Base-by-base conservation (phyloP, 2,888 invertebrate genomes). In the Dysmachus trigonus region DNA sequence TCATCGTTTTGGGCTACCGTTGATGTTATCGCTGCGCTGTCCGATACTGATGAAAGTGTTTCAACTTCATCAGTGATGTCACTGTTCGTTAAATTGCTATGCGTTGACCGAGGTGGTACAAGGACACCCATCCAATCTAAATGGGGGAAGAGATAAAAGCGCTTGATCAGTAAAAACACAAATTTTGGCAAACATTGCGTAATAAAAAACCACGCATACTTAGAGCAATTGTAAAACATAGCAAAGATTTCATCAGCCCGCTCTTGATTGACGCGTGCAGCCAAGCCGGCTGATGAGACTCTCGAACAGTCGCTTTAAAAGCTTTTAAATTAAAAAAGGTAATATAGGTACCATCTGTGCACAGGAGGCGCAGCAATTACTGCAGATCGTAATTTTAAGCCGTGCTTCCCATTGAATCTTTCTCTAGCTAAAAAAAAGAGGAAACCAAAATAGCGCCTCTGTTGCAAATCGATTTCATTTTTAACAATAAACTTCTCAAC, bases 71-170 rank as follows among this genome's bases (percentile, higher is more conserved):
- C 87, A 83, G 79, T 87, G 86, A 87, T 87, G 86, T 86, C 86
- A 72, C 47, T 87, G 62, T 30, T 88, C 87, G 51, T 41, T n/a
- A 31, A 3, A 76, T 85, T 85, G 15, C 47, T 47, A 74, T 85
- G 74, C 13, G 74, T 10, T 27, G 87, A 85, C 13, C 89, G 90
- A 87, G 92, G 91, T 89, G 91, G 90, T 88, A 91, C 91, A 88
- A 92, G 90, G 85, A 92, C 91, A 90, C 91, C 91, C 88, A 91
- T 90, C 92, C 92, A 92, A 89, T 92, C 92, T 92, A 88, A 31
- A 89, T 89, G 72, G 30, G 15, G n/a, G n/a, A n/a, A n/a, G n/a
- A 62, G 10, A 10, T 2, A 62, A 62, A 62, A 8, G 10, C 8
- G 0, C 15, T 41, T 4, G 62, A 62, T 62, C 22, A 47, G 47